phyloP scores from a whole-genome alignment of 2,113 vertebrate species.

The Oncorhynchus masou region DNA sequence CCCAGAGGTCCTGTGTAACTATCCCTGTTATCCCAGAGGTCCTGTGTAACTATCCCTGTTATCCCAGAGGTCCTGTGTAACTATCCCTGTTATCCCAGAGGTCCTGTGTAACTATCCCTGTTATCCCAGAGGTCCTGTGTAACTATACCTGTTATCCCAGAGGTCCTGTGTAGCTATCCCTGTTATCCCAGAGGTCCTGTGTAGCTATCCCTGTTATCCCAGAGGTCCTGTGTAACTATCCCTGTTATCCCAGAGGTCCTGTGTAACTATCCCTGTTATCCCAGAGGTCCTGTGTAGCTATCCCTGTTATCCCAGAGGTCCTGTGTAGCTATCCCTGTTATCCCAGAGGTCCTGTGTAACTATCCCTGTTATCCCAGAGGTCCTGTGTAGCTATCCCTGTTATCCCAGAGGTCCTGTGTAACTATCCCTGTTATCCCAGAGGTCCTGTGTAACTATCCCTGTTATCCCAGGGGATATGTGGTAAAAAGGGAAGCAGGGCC shows the following conservation, averaged over 20 bases:
- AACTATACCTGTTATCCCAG: neutral
- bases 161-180: neutral
- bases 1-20: neutral
- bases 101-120: neutral
- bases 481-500: slow-evolving; percentile 15
- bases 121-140: neutral
- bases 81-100: neutral
- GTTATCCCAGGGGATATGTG: slow-evolving; percentile 6
- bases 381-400: neutral
- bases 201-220: neutral
- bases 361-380: neutral
- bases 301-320: neutral
- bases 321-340: neutral
- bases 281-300: neutral
- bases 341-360: neutral
- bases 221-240: neutral
- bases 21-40: neutral
- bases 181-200: neutral
- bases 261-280: neutral
- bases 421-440: neutral
- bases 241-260: neutral
- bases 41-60: neutral
- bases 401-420: neutral
- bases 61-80: neutral
- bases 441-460: neutral